Conservation (phyloP, 2,797 vertebrate genomes). For the Sternarchorhynchus goeldii region DNA sequence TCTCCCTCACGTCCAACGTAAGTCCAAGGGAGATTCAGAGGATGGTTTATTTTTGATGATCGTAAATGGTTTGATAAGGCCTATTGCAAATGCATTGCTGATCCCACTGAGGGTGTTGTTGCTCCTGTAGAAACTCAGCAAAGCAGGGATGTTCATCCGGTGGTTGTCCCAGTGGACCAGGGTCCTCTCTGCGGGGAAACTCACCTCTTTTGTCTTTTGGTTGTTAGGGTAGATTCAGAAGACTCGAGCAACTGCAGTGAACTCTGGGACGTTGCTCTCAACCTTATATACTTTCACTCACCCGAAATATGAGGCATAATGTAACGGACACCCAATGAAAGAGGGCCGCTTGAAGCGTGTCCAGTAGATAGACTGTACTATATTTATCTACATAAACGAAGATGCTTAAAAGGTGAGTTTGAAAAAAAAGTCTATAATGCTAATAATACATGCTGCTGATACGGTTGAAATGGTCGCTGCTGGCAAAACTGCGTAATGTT, state of each 20-base stretch:
- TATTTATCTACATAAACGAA: slow-evolving; percentile 83
- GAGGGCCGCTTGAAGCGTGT: slow-evolving; percentile 60
- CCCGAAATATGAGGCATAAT: slow-evolving; percentile 76
- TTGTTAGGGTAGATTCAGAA: slow-evolving; percentile 73
- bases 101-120: background rate
- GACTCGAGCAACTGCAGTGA: slow-evolving; percentile 78
- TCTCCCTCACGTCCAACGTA: slow-evolving; percentile 17
- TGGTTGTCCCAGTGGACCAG: background rate
- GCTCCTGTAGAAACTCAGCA: background rate
- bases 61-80: slow-evolving; percentile 6
- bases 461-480: slow-evolving; percentile 61
- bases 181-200: slow-evolving; percentile 57
- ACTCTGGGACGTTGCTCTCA: slow-evolving; percentile 61
- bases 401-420: slow-evolving; percentile 86
- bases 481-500: slow-evolving; percentile 55
- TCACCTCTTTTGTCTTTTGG: slow-evolving; percentile 75
- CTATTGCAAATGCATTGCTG: slow-evolving; percentile 29
- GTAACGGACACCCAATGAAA: slow-evolving; percentile 75
- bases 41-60: background rate
- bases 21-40: slow-evolving; percentile 30
- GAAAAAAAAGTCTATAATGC: slow-evolving; percentile 72
- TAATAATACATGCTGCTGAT: slow-evolving; percentile 80
- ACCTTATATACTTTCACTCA: slow-evolving; percentile 78
- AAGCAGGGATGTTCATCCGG: background rate
- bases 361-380: slow-evolving; percentile 70